These are phyloP conservation scores for Campaea margaritaria DNA, from an alignment of 2,888 invertebrate genomes.

Conservation along the genomic window DNA sequence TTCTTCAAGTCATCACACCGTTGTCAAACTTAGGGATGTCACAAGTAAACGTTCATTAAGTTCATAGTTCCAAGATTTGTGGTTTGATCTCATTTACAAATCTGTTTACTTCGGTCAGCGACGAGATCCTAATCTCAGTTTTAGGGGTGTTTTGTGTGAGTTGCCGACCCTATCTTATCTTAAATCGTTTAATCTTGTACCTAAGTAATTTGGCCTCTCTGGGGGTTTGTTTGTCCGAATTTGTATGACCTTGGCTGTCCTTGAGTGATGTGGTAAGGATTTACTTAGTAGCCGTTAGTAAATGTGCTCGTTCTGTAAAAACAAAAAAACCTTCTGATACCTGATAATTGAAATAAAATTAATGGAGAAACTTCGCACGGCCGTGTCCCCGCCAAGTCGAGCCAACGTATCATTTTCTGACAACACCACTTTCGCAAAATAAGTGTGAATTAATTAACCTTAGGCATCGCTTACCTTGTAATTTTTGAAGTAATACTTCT, in stretches of 20 bases:
- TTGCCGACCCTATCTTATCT: constrained; percentile 28
- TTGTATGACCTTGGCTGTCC: constrained; percentile 6
- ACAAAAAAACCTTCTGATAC: too few relatives aligned
- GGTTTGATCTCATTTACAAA: constrained; percentile 23
- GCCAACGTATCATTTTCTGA: too few relatives aligned
- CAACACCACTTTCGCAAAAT: too few relatives aligned
- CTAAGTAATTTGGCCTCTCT: constrained; percentile 28
- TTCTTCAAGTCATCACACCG: background rate
- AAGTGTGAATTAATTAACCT: too few relatives aligned
- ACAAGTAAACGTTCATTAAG: constrained; percentile 10
- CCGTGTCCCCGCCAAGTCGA: too few relatives aligned
- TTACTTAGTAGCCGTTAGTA: too few relatives aligned
- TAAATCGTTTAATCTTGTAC: constrained; percentile 31
- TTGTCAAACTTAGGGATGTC: background rate
- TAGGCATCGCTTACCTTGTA: too few relatives aligned
- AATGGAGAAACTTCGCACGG: too few relatives aligned
- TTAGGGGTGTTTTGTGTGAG: constrained; percentile 28
- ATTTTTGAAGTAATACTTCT: too few relatives aligned
- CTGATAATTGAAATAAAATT: too few relatives aligned
- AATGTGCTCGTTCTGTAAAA: too few relatives aligned
- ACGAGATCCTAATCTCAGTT: constrained; percentile 19
- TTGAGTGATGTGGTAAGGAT: too few relatives aligned
- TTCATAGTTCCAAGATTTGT: constrained; percentile 6
- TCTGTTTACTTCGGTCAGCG: constrained; percentile 27
- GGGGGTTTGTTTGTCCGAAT: constrained; percentile 17